Percentiles rank a stretch among this genome's conserved stretches.
Conservation (phyloP, 2,888 invertebrate genomes). For the Apotomis capreana region DNA sequence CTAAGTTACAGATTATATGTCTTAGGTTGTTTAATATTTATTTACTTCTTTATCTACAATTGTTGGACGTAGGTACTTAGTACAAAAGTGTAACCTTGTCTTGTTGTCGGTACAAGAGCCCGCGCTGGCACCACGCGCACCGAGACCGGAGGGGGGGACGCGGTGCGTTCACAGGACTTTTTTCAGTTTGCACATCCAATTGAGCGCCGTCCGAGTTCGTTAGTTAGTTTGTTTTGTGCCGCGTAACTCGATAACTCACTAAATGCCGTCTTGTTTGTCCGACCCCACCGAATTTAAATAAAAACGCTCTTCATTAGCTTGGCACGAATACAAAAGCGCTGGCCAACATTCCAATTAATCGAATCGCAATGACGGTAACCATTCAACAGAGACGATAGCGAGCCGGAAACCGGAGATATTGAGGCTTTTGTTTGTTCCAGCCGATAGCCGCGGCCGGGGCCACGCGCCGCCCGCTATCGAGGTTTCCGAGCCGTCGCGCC, state of each 20-base stretch:
- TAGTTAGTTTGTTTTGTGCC: conserved; percentile 35
- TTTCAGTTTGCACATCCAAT: conserved; percentile 34
- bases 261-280: conserved; percentile 21
- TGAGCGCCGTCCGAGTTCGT: conserved; percentile 26
- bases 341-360: conserved; percentile 2
- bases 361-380: background rate
- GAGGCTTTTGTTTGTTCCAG: background rate
- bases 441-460: background rate
- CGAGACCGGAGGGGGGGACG: background rate
- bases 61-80: no score
- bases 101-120: no score
- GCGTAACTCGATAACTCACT: conserved; percentile 27
- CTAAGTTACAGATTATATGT: no score
- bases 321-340: background rate
- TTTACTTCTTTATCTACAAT: no score
- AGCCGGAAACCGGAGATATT: conserved; percentile 1
- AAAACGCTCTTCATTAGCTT: conserved; percentile 16
- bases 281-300: conserved; percentile 24
- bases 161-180: conserved; percentile 4
- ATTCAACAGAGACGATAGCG: background rate
- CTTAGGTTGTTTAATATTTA: no score
- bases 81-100: no score
- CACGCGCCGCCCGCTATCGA: background rate
- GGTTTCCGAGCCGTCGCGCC: conserved; percentile 5
- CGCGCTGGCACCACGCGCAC: background rate